Evolutionary conservation across 2,888 invertebrate genomes (phyloP).

Genomic region (Hirudinaria manillensis): DNA sequence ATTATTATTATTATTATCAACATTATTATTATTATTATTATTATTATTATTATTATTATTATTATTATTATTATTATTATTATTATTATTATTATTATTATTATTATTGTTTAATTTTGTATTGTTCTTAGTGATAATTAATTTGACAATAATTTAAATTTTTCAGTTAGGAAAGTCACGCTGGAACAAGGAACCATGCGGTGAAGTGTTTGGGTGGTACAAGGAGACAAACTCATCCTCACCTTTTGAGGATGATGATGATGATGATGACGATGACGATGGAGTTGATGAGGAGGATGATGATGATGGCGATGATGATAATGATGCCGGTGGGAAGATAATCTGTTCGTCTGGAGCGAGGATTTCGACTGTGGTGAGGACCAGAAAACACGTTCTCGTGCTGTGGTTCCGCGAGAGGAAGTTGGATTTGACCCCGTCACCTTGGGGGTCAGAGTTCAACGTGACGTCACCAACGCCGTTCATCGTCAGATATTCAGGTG

Average conservation of each 20-base stretch:
- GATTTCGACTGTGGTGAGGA: not conserved
- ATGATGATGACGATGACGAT: slow-evolving; percentile 33
- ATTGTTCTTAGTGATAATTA: no score
- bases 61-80: not conserved
- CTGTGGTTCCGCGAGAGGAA: not conserved
- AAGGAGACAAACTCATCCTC: not conserved
- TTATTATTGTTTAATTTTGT: not conserved
- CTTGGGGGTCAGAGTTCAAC: no score
- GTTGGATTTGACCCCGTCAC: no score
- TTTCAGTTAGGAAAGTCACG: not conserved
- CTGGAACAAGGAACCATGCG: not conserved
- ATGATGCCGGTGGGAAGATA: not conserved
- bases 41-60: not conserved
- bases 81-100: not conserved
- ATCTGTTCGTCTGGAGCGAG: not conserved
- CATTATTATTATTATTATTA: not conserved
- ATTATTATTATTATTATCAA: no score
- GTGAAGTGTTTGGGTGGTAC: not conserved
- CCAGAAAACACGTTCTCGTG: not conserved
- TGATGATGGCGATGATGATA: slow-evolving; percentile 1
- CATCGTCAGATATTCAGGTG: no score
- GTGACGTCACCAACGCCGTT: no score
- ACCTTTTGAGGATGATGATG: slow-evolving; percentile 14
- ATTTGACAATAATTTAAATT: not conserved
- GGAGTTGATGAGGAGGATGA: not conserved